Base-by-base conservation (phyloP, 2,888 invertebrate genomes). In the Ditylenchus weischeri region DNA sequence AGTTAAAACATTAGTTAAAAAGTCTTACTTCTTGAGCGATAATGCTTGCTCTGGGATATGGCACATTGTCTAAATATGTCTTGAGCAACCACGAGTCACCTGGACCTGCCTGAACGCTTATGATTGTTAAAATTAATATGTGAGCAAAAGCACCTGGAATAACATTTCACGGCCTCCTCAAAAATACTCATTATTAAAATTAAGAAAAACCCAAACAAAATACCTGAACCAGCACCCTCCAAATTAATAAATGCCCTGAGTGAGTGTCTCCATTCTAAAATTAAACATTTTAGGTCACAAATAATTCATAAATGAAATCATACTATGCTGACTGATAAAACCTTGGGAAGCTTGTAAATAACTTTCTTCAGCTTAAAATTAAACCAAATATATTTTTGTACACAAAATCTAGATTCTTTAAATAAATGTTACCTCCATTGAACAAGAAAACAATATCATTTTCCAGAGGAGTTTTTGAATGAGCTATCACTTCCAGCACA, bases 221-320 rank as follows among this genome's bases (percentile, higher is more conserved):
- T 43, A 47, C 93, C 94, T 80, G 90, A 90, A 0, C 95, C 95
- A 62, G 90, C 91, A 0, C 93, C 90, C 84, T 95, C 95, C 75
- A 95, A 84, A 84, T 95, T 95, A 65, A 95, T 88, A 69, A 94
- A 89, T 0, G 90, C 89, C 60, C 88, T 87, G 21, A 90, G 87
- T 71, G 89, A 88, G 69, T 88, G 87, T 0, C 91, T 89, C 94
- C 93, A 93, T 18, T 87, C 88, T 51, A 11, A 51, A 43, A 8
- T 43, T 8, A 43, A 43, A 43, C 11, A 43, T 43, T 43, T 8
- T 43, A 10, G 15, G 15, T 43, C 1, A 43, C 15, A 8, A 43
- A 3, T 6, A 13, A 13, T 13, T 6, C 3, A 43, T 43, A 43
- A 43, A 29, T 29, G 5, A 43, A 43, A 43, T 13, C 15, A 43